Conservation (phyloP, 2,888 invertebrate species). For the Acronicta leporina region DNA sequence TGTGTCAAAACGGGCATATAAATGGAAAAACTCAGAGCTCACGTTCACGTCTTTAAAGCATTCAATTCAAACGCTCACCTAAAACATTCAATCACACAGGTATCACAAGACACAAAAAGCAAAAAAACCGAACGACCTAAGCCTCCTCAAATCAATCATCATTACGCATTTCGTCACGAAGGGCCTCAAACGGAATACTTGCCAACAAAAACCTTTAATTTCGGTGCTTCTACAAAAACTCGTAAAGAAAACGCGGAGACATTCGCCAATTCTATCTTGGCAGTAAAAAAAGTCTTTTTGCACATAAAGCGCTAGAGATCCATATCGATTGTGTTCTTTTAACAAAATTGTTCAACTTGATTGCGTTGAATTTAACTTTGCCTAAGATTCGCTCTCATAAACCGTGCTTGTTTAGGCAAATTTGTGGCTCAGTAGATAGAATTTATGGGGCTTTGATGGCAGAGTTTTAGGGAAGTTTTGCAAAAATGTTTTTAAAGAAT, state of each 20-base stretch:
- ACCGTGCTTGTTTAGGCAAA: conserved; percentile 43
- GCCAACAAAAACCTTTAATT: conserved; percentile 59
- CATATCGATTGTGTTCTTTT: conserved; percentile 61
- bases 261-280: conserved; percentile 63
- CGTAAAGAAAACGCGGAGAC: conserved; percentile 65
- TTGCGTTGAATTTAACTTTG: conserved; percentile 56
- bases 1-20: background rate
- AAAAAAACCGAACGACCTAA: conserved; percentile 13
- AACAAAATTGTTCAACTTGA: conserved; percentile 57
- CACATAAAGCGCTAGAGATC: conserved; percentile 61
- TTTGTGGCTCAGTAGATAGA: conserved; percentile 45
- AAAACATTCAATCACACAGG: conserved; percentile 42
- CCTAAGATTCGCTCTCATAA: conserved; percentile 43
- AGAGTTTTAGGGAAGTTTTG: conserved; percentile 34
- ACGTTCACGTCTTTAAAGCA: background rate
- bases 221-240: conserved; percentile 47
- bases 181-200: conserved; percentile 45
- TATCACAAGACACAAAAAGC: conserved; percentile 36
- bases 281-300: conserved; percentile 61
- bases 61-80: conserved; percentile 6
- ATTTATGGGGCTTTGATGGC: conserved; percentile 53
- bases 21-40: background rate
- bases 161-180: conserved; percentile 58
- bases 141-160: conserved; percentile 58
- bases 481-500: conserved; percentile 26